Percentiles rank a stretch among this genome's conserved stretches.
Conservation (phyloP, 2,888 invertebrate genomes). For the Rhagium mordax region DNA sequence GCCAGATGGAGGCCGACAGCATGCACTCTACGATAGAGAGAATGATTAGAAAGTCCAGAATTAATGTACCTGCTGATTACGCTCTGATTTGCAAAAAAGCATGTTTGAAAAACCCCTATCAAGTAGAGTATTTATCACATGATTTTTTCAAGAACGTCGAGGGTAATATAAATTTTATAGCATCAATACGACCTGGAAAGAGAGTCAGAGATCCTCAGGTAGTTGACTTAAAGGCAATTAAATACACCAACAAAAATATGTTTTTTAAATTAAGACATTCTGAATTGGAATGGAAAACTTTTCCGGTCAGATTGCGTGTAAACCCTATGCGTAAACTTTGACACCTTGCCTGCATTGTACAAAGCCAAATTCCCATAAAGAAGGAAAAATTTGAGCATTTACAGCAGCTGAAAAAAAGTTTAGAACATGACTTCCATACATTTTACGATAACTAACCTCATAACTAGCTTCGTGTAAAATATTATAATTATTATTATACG, state of each 20-base stretch:
- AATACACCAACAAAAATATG: slow-evolving; percentile 32
- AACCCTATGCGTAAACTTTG: slow-evolving; percentile 39
- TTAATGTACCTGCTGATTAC: neutral
- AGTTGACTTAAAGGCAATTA: slow-evolving; percentile 38
- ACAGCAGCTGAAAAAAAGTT: slow-evolving; percentile 39
- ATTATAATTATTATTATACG: slow-evolving; percentile 26
- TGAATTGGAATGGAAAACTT: slow-evolving; percentile 39
- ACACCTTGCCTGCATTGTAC: slow-evolving; percentile 42
- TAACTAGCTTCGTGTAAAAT: slow-evolving; percentile 14
- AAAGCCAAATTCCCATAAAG: slow-evolving; percentile 46
- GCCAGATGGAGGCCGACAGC: neutral
- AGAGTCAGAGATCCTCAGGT: slow-evolving; percentile 41
- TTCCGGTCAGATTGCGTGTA: slow-evolving; percentile 35
- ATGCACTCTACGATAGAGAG: neutral
- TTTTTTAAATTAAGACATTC: slow-evolving; percentile 40
- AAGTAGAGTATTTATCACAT: slow-evolving; percentile 35
- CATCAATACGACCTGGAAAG: slow-evolving; percentile 38
- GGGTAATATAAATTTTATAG: slow-evolving; percentile 33
- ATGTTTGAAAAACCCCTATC: slow-evolving; percentile 20
- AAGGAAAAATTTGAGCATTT: slow-evolving; percentile 41
- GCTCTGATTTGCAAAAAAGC: too few species aligned
- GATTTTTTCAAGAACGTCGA: slow-evolving; percentile 38
- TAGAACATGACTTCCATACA: slow-evolving; percentile 40
- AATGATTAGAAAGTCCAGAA: neutral
- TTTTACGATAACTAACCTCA: slow-evolving; percentile 37